Base-by-base conservation (phyloP, 2,113 vertebrate genomes). In the Callipepla californica region DNA sequence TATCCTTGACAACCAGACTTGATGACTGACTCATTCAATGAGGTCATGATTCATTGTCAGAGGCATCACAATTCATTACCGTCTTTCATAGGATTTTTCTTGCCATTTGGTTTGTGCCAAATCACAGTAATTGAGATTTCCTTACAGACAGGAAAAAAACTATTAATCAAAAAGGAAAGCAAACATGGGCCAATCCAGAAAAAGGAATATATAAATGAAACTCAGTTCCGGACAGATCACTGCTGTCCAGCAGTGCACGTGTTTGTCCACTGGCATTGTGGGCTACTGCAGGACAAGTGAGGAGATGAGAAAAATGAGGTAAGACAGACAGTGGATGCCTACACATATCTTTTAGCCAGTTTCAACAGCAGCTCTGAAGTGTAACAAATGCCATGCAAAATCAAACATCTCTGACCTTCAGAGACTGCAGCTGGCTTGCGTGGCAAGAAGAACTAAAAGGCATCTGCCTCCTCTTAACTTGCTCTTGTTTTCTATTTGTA, bases 1-100 rank as follows among this genome's bases (percentile, higher is more conserved):
- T 89, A 90, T 70, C 89, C 92, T 84, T 93, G 88, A 88, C 66
- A 93, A 84, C 62, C 30, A 90, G 93, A 74, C 34, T 69, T 81
- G 38, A 59, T 61, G 78, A 84, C 66, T 81, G 61, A 74, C 45
- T 94, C 53, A 55, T 73, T 95, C 79, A 75, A 11, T 82, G 65
- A 91, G 85, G 83, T 92, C 87, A 85, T 48, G 51, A 80, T 83
- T 93, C 69, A 61, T 40, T 94, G 72, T 88, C 69, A 79, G 50
- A 87, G 59, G 30, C 80, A 88, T 86, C 85, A 80, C 50, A 92
- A 94, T 74, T 78, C 83, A 92, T 89, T 69, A 70, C 38, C 19
- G 92, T 87, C 76, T 93, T 87, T 62, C 70, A 87, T 0, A 78
- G 47, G 30, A 55, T 81, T 94, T 84, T 73, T 75, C 28, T 77